These are phyloP conservation scores for Cataglyphis altisquamis DNA, from an alignment of 2,888 invertebrate genomes.

Conservation along the genomic window DNA sequence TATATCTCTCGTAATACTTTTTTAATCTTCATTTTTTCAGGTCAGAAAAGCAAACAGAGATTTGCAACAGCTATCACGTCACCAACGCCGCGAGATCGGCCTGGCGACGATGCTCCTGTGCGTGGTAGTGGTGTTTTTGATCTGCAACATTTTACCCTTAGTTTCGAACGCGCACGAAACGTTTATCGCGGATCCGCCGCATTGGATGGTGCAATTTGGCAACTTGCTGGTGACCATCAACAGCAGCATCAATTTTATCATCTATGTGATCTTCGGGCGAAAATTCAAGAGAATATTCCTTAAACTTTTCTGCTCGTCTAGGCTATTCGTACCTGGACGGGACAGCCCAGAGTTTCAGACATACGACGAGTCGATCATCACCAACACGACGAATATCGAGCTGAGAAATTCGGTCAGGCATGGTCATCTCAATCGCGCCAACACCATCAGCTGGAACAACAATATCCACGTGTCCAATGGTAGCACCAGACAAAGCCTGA, in stretches of 20 bases:
- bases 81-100: conserved; percentile 96
- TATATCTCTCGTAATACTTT: not conserved
- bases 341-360: conserved; percentile 91
- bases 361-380: conserved; percentile 94
- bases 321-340: conserved; percentile 87
- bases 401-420: conserved; percentile 90
- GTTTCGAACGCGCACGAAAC: conserved; percentile 95
- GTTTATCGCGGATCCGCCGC: conserved; percentile 89
- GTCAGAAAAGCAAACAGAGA: conserved; percentile 96
- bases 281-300: conserved; percentile 97
- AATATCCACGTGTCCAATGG: conserved; percentile 76
- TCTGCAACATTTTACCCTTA: conserved; percentile 95
- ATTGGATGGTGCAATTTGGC: conserved; percentile 92
- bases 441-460: conserved; percentile 84
- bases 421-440: conserved; percentile 87
- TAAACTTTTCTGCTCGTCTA: conserved; percentile 91
- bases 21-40: conserved; percentile 85
- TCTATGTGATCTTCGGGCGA: conserved; percentile 99
- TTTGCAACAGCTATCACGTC: conserved; percentile 94
- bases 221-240: conserved; percentile 98
- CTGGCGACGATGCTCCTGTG: conserved; percentile 98
- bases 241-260: conserved; percentile 98
- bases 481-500: conserved; percentile 77
- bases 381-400: conserved; percentile 90
- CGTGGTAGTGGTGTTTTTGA: conserved; percentile 97